Percentiles rank a stretch among this genome's conserved stretches.
Conservation (phyloP, 1,140 invertebrate genomes). For the Pogonus chalceus region DNA sequence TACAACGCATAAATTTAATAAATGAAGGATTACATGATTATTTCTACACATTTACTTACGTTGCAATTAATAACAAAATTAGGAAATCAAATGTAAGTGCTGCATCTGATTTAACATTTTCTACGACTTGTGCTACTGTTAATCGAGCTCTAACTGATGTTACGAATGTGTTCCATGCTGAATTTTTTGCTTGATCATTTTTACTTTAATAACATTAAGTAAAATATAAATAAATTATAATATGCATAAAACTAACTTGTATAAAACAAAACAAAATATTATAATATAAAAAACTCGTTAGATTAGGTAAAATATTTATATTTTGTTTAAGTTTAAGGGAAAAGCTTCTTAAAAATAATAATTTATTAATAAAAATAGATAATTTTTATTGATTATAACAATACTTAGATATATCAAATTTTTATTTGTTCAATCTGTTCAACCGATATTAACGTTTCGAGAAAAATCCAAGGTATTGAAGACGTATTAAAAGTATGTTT, state of each 20-base stretch:
- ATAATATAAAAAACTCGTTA: slow-evolving; percentile 36
- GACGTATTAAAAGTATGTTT: too few species aligned
- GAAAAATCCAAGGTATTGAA: too few species aligned
- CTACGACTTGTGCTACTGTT: slow-evolving; percentile 60
- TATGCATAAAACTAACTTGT: slow-evolving; percentile 11
- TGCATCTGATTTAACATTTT: slow-evolving; percentile 52
- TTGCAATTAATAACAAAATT: slow-evolving; percentile 54
- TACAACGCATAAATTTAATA: slow-evolving; percentile 16
- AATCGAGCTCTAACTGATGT: slow-evolving; percentile 49
- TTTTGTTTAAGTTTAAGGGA: slow-evolving; percentile 29
- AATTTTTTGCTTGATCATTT: slow-evolving; percentile 23
- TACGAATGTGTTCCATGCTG: slow-evolving; percentile 45
- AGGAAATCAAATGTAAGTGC: slow-evolving; percentile 64
- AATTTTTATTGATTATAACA: too few species aligned
- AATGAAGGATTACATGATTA: neutral
- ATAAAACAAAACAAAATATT: slow-evolving; percentile 15
- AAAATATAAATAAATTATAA: slow-evolving; percentile 8
- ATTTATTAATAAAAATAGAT: too few species aligned
- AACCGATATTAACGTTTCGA: too few species aligned
- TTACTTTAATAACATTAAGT: too few species aligned
- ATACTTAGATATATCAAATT: too few species aligned
- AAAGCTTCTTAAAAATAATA: too few species aligned
- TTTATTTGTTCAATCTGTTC: too few species aligned
- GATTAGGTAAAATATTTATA: slow-evolving; percentile 37
- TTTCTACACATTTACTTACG: slow-evolving; percentile 37